Conservation (phyloP, 2,113 vertebrate genomes). For the Macrotis lagotis region DNA sequence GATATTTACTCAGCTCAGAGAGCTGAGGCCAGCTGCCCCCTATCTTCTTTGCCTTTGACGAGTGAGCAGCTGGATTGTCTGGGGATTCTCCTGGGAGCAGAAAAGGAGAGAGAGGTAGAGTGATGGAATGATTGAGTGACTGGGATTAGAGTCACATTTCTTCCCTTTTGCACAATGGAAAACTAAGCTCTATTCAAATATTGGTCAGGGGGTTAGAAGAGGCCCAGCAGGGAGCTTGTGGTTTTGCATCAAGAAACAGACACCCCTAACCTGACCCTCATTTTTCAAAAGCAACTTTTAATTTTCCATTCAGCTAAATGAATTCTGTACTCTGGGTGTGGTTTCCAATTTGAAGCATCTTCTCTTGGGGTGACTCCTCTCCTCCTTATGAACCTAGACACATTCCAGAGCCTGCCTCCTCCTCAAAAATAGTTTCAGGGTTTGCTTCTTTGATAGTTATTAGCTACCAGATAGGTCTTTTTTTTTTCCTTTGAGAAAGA, state of each 20-base stretch:
- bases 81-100: slow-evolving; percentile 80
- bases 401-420: rapidly evolving
- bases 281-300: background rate
- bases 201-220: slow-evolving; percentile 31
- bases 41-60: slow-evolving; percentile 57
- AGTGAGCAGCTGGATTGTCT: slow-evolving; percentile 55
- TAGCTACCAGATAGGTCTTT: background rate
- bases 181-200: slow-evolving; percentile 40
- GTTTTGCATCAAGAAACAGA: slow-evolving; percentile 46
- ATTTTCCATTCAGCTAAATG: slow-evolving; percentile 1
- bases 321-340: background rate
- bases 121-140: slow-evolving; percentile 81
- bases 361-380: background rate
- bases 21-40: background rate
- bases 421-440: background rate
- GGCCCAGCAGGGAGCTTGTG: background rate
- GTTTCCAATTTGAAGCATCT: background rate
- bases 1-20: background rate
- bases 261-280: background rate
- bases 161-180: slow-evolving; percentile 68
- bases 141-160: slow-evolving; percentile 67
- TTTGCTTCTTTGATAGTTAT: background rate
- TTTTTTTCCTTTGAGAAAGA: background rate
- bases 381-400: background rate
- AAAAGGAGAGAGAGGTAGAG: slow-evolving; percentile 81